phyloP scores from a whole-genome alignment of 2,113 vertebrate species.

The Cisticola juncidis region DNA sequence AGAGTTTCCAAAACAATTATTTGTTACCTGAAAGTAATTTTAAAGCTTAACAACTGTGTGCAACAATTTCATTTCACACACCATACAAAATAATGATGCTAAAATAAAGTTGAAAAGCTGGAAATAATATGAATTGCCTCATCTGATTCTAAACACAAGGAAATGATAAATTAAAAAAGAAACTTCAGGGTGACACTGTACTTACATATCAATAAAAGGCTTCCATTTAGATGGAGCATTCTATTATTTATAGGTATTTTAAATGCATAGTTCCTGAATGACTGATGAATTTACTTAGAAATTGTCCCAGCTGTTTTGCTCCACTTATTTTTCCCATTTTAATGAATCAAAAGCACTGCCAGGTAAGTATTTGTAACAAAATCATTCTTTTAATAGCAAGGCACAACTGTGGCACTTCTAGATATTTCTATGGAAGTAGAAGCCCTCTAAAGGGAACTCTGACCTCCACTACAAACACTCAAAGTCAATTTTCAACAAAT shows the following conservation, averaged over 20 bases:
- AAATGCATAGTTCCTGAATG: conserved; percentile 58
- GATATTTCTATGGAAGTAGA: not conserved
- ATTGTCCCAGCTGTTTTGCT: conserved; percentile 51
- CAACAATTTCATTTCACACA: not conserved
- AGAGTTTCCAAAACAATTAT: conserved; percentile 31
- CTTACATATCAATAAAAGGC: conserved; percentile 46
- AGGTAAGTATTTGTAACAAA: conserved; percentile 41
- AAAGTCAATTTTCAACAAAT: conserved; percentile 72
- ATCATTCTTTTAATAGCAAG: conserved; percentile 13
- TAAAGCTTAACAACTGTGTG: not conserved
- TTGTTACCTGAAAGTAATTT: conserved; percentile 22
- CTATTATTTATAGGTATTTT: conserved; percentile 65
- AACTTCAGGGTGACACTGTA: conserved; percentile 61
- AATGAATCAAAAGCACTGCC: conserved; percentile 41
- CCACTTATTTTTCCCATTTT: conserved; percentile 52
- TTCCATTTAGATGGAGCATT: conserved; percentile 37
- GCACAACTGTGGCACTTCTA: conserved; percentile 4
- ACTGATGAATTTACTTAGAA: conserved; percentile 66
- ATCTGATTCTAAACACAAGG: not conserved
- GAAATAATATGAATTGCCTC: not conserved
- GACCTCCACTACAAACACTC: conserved; percentile 72
- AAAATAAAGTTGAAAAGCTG: not conserved
- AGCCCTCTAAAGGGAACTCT: conserved; percentile 68
- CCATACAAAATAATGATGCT: not conserved
- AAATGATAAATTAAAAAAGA: conserved; percentile 7